Percentiles rank a stretch among this genome's conserved stretches.
phyloP scores from a whole-genome alignment of 1,140 invertebrate genomes.

The Ruditapes philippinarum region DNA sequence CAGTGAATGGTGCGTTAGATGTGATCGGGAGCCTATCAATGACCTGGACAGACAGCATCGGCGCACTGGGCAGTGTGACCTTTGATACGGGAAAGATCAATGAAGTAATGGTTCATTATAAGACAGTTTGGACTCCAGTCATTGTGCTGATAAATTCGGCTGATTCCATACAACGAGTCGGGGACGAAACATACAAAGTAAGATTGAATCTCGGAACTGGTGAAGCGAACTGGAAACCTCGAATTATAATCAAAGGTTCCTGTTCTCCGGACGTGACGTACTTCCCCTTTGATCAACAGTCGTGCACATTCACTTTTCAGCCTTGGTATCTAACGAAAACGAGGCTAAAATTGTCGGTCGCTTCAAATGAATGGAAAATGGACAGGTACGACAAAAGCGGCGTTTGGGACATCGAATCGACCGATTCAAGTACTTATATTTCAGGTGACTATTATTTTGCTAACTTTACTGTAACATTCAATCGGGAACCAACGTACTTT shows the following conservation, averaged over 20 bases:
- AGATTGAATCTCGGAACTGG: background rate
- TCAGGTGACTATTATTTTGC: conserved; percentile 39
- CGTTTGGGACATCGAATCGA: conserved; percentile 41
- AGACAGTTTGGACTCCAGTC: conserved; percentile 48
- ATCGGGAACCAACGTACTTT: conserved; percentile 38
- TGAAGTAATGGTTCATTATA: background rate
- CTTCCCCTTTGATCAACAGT: conserved; percentile 59
- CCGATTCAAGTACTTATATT: background rate
- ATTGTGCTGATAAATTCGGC: conserved; percentile 50
- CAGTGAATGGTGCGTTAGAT: conserved; percentile 41
- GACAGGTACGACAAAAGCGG: conserved; percentile 25
- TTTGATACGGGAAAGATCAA: background rate
- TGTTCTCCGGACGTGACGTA: conserved; percentile 61
- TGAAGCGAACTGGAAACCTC: conserved; percentile 43
- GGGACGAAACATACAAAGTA: conserved; percentile 42
- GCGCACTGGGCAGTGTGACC: background rate
- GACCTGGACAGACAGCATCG: conserved; percentile 40
- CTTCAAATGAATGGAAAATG: background rate
- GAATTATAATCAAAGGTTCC: background rate
- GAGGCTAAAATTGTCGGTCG: background rate
- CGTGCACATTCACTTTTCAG: conserved; percentile 23
- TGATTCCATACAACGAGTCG: conserved; percentile 29
- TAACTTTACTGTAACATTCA: conserved; percentile 50
- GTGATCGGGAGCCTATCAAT: conserved; percentile 32
- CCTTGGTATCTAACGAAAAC: conserved; percentile 11